phyloP scores from a whole-genome alignment of 2,888 invertebrate genomes.

The Trichogramma dendrolimi region DNA sequence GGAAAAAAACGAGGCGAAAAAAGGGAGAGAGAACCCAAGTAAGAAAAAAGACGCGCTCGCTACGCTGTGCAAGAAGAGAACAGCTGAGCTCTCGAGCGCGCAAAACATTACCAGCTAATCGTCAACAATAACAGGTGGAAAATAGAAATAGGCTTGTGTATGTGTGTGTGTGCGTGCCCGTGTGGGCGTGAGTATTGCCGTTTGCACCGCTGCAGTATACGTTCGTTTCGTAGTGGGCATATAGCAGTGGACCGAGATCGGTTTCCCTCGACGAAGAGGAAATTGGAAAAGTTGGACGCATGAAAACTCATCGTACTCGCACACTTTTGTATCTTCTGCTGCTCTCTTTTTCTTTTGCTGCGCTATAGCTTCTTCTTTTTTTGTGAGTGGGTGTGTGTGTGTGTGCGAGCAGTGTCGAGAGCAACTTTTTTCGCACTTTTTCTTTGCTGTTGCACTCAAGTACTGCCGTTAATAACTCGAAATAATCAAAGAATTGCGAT shows the following conservation, averaged over 20 bases:
- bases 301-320: constrained; percentile 11
- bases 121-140: constrained; percentile 28
- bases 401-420: neutral
- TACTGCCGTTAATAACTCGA: no score
- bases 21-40: neutral
- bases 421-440: neutral
- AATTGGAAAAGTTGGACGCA: constrained; percentile 40
- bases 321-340: neutral
- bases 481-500: no score
- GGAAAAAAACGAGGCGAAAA: constrained; percentile 7
- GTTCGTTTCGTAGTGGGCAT: constrained; percentile 22
- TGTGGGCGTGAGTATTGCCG: constrained; percentile 12
- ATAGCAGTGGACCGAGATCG: no score
- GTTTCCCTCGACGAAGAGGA: constrained; percentile 29
- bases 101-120: constrained; percentile 30
- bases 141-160: constrained; percentile 34
- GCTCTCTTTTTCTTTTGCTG: neutral
- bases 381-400: neutral
- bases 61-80: neutral
- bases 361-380: constrained; percentile 4
- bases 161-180: constrained; percentile 27
- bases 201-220: constrained; percentile 30
- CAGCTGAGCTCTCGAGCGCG: no score
- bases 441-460: neutral
- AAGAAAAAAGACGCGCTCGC: neutral